Conservation (phyloP, 2,797 vertebrate genomes). For the Enteromius anoplus region DNA sequence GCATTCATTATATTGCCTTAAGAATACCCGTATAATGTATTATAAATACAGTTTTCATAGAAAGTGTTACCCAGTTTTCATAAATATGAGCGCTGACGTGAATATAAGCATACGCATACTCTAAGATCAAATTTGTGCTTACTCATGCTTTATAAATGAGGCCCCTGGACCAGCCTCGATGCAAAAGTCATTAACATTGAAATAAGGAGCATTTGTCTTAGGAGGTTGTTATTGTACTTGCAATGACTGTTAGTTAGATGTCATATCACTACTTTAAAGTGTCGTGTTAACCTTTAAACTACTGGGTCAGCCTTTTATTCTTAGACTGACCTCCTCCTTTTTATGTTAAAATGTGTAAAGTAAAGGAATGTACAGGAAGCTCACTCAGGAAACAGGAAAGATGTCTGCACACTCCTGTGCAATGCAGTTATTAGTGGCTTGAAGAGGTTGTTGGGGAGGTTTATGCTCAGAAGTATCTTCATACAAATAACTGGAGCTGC, state of each 20-base stretch:
- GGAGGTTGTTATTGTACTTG: neutral
- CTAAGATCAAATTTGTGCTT: too few relatives aligned
- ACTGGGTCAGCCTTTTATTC: neutral
- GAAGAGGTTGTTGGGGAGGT: neutral
- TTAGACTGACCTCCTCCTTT: neutral
- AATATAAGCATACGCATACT: too few relatives aligned
- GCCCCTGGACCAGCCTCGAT: neutral
- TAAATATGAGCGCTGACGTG: too few relatives aligned
- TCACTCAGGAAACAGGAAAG: slow-evolving; percentile 5
- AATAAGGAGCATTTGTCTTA: neutral
- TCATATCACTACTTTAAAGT: neutral
- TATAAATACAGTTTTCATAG: too few relatives aligned
- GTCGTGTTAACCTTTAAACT: slow-evolving; percentile 20
- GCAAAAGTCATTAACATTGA: neutral
- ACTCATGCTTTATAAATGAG: too few relatives aligned
- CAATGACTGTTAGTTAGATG: neutral
- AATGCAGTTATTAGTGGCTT: neutral
- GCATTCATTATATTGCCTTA: too few relatives aligned
- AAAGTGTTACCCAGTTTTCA: too few relatives aligned
- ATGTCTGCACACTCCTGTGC: neutral
- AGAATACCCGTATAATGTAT: too few relatives aligned
- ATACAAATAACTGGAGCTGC: neutral
- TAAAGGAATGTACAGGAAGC: neutral
- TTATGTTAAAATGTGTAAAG: neutral
- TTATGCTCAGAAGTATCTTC: neutral